Base-by-base conservation (phyloP, 2,113 vertebrate species). In the Trochalopteron elliotii region DNA sequence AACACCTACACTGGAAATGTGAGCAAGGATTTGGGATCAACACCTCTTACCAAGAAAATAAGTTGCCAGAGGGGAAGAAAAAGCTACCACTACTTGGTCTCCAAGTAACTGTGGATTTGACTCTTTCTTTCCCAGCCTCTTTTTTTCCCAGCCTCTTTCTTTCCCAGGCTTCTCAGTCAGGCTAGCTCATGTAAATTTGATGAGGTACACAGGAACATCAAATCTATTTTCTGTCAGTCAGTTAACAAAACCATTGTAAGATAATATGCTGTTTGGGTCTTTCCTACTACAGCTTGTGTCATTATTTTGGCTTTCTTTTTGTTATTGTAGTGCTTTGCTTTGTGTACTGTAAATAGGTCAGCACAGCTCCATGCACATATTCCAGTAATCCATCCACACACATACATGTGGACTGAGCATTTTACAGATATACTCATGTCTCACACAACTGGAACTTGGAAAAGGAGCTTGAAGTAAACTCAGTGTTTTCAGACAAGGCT, bases 401-500 rank as follows among this genome's bases (percentile, higher is more conserved):
- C 5, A 18, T 5, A 22, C 4, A 3, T 0, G 0, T 13, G 47
- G 27, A 39, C 4, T 18, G n/a, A 50, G 12, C 10, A 75, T 80
- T 76, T 59, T 40, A 44, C 18, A 61, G 33, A 63, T 14, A 33
- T 4, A 40, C 6, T 44, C 12, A 23, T 25, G 12, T 44, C 47
- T 82, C 35, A 74, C 33, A 52, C 13, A 83, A 61, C 7, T 59
- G 49, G 69, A 80, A 61, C 63, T 70, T 65, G 24, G 27, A 27
- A 57, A 87, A 91, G 7, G 35, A 61, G 28, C 40, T 87, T 17
- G 14, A 53, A 92, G 28, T 42, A 68, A 87, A 89, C 37, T 37
- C 28, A 49, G 2, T 45, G 60, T 70, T 89, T 89, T 74, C 61
- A 67, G 17, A 39, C 5, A 78, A 70, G 39, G 18, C 16, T 77